These are phyloP conservation scores for Propithecus perrieri DNA, from an alignment of 2,797 vertebrate genomes.

Conservation along the genomic window DNA sequence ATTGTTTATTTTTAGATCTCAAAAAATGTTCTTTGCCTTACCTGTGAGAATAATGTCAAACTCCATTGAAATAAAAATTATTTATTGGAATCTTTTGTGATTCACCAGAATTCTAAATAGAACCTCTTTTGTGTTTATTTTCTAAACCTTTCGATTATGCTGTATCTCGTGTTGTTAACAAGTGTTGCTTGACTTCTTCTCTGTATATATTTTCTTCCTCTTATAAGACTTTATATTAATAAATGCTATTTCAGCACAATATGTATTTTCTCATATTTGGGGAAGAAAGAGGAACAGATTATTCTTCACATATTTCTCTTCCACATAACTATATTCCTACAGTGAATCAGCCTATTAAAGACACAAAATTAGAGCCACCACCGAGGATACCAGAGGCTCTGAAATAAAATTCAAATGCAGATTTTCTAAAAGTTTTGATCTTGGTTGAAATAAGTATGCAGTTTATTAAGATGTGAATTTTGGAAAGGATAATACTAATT, in stretches of 20 bases:
- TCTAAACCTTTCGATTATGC: neutral
- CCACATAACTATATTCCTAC: neutral
- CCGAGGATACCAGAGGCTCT: neutral
- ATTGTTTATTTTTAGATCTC: conserved; percentile 29
- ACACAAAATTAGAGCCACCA: neutral
- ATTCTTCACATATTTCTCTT: neutral
- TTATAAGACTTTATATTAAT: neutral
- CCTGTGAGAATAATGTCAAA: conserved; percentile 23
- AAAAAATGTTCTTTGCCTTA: neutral
- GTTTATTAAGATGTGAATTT: conserved; percentile 26
- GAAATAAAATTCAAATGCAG: conserved; percentile 28
- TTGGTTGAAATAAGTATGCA: neutral
- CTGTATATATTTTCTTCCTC: neutral
- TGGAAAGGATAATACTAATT: neutral
- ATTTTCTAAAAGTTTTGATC: conserved; percentile 37
- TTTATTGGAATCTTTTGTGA: neutral
- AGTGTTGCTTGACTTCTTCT: neutral
- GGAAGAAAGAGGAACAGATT: neutral
- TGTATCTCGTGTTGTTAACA: neutral
- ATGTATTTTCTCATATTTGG: conserved; percentile 34
- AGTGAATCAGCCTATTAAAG: conserved; percentile 17
- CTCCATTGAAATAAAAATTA: neutral
- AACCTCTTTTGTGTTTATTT: neutral
- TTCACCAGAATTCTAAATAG: neutral
- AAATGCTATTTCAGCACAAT: neutral